Evolutionary conservation across 2,888 invertebrate species (phyloP).

Genomic region (Dryocosmus kuriphilus): DNA sequence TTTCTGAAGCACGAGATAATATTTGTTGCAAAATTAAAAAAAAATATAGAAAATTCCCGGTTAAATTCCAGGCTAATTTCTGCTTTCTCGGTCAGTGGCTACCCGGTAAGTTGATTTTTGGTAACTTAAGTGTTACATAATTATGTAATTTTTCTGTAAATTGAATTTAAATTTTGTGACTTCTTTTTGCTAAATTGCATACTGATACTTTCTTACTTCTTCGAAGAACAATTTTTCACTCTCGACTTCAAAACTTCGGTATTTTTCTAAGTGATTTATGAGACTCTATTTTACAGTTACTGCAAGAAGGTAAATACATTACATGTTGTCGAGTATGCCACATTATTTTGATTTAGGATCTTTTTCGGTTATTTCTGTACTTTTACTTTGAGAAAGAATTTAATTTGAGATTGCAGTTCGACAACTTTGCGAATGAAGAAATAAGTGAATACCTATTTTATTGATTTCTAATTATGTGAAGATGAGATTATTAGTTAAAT

Average conservation of each 20-base stretch:
- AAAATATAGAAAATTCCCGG: no score
- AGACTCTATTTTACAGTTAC: conserved; percentile 19
- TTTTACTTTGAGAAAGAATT: background rate
- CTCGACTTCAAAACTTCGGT: conserved; percentile 13
- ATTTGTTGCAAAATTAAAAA: no score
- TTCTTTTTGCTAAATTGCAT: background rate
- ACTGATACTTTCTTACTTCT: background rate
- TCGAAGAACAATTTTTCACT: conserved; percentile 9
- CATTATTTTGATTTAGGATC: conserved; percentile 34
- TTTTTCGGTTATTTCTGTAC: background rate
- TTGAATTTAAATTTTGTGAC: no score
- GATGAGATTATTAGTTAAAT: background rate
- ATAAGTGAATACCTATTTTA: background rate
- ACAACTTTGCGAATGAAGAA: background rate
- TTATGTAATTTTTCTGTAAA: no score
- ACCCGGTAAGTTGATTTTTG: no score
- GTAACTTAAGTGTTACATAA: no score
- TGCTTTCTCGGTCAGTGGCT: no score
- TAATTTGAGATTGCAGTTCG: background rate
- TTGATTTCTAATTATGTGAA: background rate
- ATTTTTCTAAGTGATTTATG: conserved; percentile 31
- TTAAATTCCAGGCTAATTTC: no score
- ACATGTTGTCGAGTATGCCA: conserved; percentile 17
- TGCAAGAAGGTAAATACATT: conserved; percentile 26
- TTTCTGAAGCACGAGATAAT: no score